Evolutionary conservation across 2,888 invertebrate species (phyloP), one percentile per base, ranked within the genome.

Genomic region (Trachelus stipa): DNA sequence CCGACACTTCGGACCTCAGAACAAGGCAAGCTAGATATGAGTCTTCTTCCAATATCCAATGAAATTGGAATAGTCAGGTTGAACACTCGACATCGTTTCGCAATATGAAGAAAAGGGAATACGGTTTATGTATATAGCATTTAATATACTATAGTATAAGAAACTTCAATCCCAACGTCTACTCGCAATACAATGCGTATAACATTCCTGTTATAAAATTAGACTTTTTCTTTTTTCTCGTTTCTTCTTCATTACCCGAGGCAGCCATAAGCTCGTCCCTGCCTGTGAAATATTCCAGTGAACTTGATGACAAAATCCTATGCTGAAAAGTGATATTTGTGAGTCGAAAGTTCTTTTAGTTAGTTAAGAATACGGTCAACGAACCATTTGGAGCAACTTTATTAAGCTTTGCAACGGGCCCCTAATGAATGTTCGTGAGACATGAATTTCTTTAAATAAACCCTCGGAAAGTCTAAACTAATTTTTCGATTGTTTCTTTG

Each of bases 1-100:
- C 71, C 71, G 71, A 30, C 71, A 34, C 71, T 71, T 56, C 23
- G 56, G 56, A 56, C 56, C 56, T 56, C 23, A 56, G 56, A 56
- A 56, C 56, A 56, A 56, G 23, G 56, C 56, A 23, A 56, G 15
- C 56, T 56, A 56, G 56, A 56, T 56, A 56, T 56, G 56, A 56
- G 56, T 23, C 56, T 56, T 23, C 23, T 56, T 56, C 56, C 56
- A 56, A 56, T 56, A 56, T 23, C 56, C 56, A 56, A 56, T 56
- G 56, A 56, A 56, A 56, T 56, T 56, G 56, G 56, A 56, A 56
- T 56, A 56, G 23, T 56, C 56, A 56, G 56, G 9, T 23, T 56
- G 56, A 56, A 23, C 23, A 56, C 56, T 56, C 56, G 56, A 56
- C 23, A 23, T 56, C 56, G 56, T 56, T 56, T 23, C 56, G 15